Evolutionary conservation across 2,797 vertebrate species (phyloP), one percentile per base, ranked within the genome.

Genomic region (Etheostoma perlongum): DNA sequence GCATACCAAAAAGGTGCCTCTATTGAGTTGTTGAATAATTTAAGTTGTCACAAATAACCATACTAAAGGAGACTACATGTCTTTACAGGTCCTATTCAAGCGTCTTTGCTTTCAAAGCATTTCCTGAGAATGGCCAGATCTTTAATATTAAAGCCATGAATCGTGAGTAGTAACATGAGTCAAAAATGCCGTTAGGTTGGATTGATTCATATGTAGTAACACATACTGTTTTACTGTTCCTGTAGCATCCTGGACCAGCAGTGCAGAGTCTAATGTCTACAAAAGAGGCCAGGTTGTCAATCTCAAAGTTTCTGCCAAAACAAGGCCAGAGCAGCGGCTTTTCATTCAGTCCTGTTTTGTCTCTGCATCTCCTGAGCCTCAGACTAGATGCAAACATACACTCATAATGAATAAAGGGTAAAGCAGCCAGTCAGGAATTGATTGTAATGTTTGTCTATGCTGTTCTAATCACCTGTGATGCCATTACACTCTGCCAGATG

Each of bases 391-490:
- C 0, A 85, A 49, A 36, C 81, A 86, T 16, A 54, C 72, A 0
- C 64, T 94, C 49, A 85, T 95, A 6, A 36, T 90, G 48, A 95
- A 95, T 61, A 94, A 91, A 73, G 94, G 94, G 93, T 95, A 67
- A 40, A 74, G 82, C 21, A 23, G 19, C 27, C 21, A 11, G 30
- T n/a, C 9, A 2, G 12, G 1, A 9, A 1, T 7, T 15, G 5
- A 25, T n/a, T 16, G 11, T 47, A 33, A 51, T 18, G 7, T 61
- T 42, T 14, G 13, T 15, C 2, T 14, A 4, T 47, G 13, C 27
- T 36, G 53, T 1, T 51, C 9, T n/a, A 33, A 66, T 67, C 13
- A 16, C 7, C 47, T 42, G 49, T 40, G 6, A 21, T 33, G 0
- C 9, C 1, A 2, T 10, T 59, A 8, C 42, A 76, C 7, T 74